phyloP scores from a whole-genome alignment of 2,888 invertebrate species.

The Carterocephalus palaemon region DNA sequence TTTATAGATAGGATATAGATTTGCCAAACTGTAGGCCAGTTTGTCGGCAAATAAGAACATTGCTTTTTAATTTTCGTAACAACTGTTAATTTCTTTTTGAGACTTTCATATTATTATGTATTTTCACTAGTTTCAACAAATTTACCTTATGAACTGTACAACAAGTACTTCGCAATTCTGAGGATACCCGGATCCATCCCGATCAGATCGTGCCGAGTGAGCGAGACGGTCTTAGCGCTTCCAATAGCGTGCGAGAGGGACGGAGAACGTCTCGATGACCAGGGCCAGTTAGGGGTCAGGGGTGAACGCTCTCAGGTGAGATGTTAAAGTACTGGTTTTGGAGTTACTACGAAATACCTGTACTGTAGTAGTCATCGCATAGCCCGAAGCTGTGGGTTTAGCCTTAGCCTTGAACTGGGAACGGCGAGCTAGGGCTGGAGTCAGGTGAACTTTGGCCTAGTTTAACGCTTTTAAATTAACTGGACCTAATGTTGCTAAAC shows the following conservation, averaged over 20 bases:
- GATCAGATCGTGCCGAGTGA: constrained; percentile 67
- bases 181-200: constrained; percentile 73
- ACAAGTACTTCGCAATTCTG: constrained; percentile 69
- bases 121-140: no score
- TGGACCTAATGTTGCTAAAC: no score
- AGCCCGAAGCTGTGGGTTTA: constrained; percentile 11
- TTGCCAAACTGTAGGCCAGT: no score
- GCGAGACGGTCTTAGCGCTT: constrained; percentile 38
- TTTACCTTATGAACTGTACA: constrained; percentile 46
- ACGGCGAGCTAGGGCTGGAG: no score
- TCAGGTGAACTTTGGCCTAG: no score
- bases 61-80: no score
- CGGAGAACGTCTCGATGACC: constrained; percentile 63
- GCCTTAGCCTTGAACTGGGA: constrained; percentile 16
- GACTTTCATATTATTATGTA: no score
- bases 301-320: constrained; percentile 75
- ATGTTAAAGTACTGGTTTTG: constrained; percentile 43
- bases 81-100: no score
- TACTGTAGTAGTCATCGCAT: constrained; percentile 13
- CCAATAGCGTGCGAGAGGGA: constrained; percentile 40
- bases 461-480: no score
- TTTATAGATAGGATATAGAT: no score
- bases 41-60: no score
- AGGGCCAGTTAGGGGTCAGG: constrained; percentile 73
- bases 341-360: constrained; percentile 22